phyloP scores from a whole-genome alignment of 1,140 invertebrate genomes.

The Luehdorfia chinensis region DNA sequence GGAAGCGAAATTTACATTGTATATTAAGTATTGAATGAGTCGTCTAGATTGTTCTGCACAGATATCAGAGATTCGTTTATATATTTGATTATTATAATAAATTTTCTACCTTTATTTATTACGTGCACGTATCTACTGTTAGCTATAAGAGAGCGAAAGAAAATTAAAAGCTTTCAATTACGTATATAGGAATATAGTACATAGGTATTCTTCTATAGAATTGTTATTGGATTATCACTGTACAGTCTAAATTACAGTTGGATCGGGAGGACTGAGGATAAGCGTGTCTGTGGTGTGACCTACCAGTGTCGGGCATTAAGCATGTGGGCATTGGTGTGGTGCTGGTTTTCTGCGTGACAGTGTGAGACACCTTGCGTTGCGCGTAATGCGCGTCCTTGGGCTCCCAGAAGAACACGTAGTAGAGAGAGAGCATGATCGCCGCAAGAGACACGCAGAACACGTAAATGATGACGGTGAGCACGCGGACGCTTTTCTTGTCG shows the following conservation, averaged over 20 bases:
- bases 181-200: too few relatives aligned
- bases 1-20: background rate
- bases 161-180: background rate
- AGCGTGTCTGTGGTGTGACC: conserved; percentile 64
- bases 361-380: conserved; percentile 71
- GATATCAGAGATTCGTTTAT: background rate
- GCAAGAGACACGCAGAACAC: conserved; percentile 96
- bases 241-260: conserved; percentile 8
- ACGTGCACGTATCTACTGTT: background rate
- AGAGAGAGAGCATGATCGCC: conserved; percentile 95
- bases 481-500: conserved; percentile 92
- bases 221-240: too few relatives aligned
- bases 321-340: conserved; percentile 74
- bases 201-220: too few relatives aligned
- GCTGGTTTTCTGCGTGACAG: conserved; percentile 65
- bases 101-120: background rate
- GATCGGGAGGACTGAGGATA: conserved; percentile 24
- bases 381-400: conserved; percentile 79
- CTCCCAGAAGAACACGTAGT: conserved; percentile 98
- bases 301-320: conserved; percentile 75
- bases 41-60: background rate
- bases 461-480: conserved; percentile 96
- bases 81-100: background rate
- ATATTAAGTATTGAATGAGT: background rate
- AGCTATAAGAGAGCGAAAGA: background rate